Evolutionary conservation across 1,140 invertebrate species (phyloP).

Genomic region (Dendrolimus kikuchii): DNA sequence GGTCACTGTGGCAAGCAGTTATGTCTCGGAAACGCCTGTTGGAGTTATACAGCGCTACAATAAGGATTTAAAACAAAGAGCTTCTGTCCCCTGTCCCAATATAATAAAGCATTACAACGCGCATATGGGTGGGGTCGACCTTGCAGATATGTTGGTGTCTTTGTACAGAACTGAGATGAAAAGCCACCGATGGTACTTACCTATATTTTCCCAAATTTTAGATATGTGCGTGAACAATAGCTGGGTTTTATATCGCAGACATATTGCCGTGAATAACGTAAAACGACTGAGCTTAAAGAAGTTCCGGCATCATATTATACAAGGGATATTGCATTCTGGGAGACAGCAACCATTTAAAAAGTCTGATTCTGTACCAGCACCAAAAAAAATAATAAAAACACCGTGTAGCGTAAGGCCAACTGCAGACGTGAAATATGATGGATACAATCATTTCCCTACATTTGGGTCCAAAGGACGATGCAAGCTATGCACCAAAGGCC

Average conservation of each 20-base stretch:
- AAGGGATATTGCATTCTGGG: conserved; percentile 13
- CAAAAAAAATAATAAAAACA: conserved; percentile 8
- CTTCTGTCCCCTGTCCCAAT: conserved; percentile 15
- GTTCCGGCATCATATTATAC: conserved; percentile 16
- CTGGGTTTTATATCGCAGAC: conserved; percentile 21
- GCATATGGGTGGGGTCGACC: conserved; percentile 22
- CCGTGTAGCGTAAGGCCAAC: conserved; percentile 7
- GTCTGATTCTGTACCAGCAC: conserved; percentile 13
- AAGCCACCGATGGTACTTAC: conserved; percentile 23
- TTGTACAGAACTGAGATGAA: conserved; percentile 21
- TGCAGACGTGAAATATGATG: conserved; percentile 16
- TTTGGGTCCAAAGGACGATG: conserved; percentile 21
- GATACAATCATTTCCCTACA: conserved; percentile 19
- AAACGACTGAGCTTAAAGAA: conserved; percentile 16
- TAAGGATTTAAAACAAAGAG: conserved; percentile 16
- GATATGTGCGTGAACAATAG: conserved; percentile 20
- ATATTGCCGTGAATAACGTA: conserved; percentile 12
- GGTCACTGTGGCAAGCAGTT: conserved; percentile 19
- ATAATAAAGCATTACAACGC: conserved; percentile 24
- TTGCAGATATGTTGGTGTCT: conserved; percentile 19
- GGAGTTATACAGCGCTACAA: conserved; percentile 17
- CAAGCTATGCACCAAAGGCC: conserved; percentile 18
- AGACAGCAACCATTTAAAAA: conserved; percentile 12
- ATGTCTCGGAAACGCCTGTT: conserved; percentile 15
- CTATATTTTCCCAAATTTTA: conserved; percentile 23